Conservation (phyloP, 2,888 invertebrate species). For the Lepidonotus clava region DNA sequence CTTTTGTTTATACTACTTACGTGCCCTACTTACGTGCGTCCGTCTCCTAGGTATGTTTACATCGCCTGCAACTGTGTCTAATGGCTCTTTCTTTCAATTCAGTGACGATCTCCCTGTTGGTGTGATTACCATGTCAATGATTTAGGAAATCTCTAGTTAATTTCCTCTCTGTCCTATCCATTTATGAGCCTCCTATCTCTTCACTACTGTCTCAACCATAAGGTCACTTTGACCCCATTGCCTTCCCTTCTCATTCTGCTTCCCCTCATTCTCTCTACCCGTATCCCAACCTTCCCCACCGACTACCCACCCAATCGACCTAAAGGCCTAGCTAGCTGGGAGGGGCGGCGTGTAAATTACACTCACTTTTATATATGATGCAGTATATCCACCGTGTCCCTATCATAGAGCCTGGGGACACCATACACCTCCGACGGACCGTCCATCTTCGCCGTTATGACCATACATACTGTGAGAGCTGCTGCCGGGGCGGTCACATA, state of each 20-base stretch:
- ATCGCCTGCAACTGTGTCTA: no score
- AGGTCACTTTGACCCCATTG: not conserved
- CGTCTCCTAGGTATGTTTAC: no score
- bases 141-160: no score
- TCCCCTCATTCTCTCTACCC: not conserved
- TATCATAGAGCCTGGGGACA: not conserved
- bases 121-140: no score
- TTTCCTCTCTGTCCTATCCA: no score
- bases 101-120: no score
- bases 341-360: conserved; percentile 11
- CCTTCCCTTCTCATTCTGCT: not conserved
- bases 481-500: no score
- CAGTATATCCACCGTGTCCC: not conserved
- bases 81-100: no score
- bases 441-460: not conserved
- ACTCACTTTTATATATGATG: conserved; percentile 10
- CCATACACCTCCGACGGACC: not conserved
- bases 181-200: not conserved
- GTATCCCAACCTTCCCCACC: not conserved
- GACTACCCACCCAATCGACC: not conserved
- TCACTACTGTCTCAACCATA: not conserved
- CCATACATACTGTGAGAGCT: no score
- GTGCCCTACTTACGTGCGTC: no score
- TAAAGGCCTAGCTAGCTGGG: not conserved
- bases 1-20: no score